phyloP scores from a whole-genome alignment of 2,888 invertebrate genomes.

The Cacoxenus indagator region DNA sequence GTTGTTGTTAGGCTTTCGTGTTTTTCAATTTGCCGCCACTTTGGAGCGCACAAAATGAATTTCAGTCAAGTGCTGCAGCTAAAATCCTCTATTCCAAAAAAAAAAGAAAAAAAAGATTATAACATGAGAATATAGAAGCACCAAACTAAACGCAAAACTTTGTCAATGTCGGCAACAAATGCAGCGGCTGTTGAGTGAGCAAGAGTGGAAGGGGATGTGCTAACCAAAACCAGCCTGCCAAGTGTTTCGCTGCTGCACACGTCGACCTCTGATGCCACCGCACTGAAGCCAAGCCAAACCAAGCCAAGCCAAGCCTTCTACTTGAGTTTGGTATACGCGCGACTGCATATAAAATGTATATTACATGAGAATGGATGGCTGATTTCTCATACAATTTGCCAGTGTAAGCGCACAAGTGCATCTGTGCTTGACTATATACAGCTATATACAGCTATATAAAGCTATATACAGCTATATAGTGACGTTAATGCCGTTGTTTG shows the following conservation, averaged over 20 bases:
- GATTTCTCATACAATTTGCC: constrained; percentile 15
- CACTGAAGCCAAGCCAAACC: not conserved
- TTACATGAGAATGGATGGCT: constrained; percentile 2
- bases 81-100: not conserved
- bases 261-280: too few species aligned
- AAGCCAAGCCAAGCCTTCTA: not conserved
- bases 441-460: too few species aligned
- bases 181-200: not conserved
- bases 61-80: constrained; percentile 10
- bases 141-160: constrained; percentile 19
- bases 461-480: too few species aligned
- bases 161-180: constrained; percentile 27
- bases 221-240: not conserved
- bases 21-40: constrained; percentile 4
- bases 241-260: not conserved
- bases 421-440: too few species aligned
- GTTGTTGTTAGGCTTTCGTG: not conserved
- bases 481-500: not conserved
- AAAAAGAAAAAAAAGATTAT: not conserved
- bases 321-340: not conserved
- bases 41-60: constrained; percentile 1
- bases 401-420: not conserved
- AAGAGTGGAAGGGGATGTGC: not conserved
- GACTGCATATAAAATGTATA: constrained; percentile 9
- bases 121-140: not conserved